Evolutionary conservation across 2,888 invertebrate species (phyloP).

Genomic region (Zelleria hepariella): DNA sequence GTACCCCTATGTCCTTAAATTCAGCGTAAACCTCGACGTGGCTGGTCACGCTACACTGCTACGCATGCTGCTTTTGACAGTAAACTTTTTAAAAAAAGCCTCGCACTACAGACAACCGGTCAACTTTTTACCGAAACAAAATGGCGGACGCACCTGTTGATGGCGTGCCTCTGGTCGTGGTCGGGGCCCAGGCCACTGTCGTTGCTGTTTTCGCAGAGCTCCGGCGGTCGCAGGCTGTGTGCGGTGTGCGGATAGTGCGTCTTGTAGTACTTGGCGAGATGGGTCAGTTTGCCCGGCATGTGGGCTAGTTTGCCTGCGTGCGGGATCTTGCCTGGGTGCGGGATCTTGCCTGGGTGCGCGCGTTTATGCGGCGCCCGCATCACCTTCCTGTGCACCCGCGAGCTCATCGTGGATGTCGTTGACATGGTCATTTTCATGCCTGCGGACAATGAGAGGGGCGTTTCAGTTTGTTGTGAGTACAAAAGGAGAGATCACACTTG

Average conservation of each 20-base stretch:
- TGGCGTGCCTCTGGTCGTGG: constrained; percentile 74
- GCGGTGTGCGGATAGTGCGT: constrained; percentile 52
- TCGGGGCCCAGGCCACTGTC: constrained; percentile 92
- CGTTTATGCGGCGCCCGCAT: constrained; percentile 77
- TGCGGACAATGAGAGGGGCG: constrained; percentile 51
- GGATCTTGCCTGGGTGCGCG: constrained; percentile 43
- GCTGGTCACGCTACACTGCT: no score
- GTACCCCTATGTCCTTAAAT: no score
- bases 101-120: no score
- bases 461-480: no score
- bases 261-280: constrained; percentile 56
- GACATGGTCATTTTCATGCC: constrained; percentile 84
- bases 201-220: constrained; percentile 88
- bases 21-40: no score
- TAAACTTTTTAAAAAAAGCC: not conserved
- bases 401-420: constrained; percentile 76
- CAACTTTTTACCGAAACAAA: not conserved
- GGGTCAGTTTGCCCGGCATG: constrained; percentile 34
- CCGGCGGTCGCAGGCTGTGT: constrained; percentile 61
- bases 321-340: constrained; percentile 37
- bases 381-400: constrained; percentile 77
- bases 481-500: no score
- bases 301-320: constrained; percentile 53
- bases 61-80: no score
- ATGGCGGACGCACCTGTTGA: constrained; percentile 45